Percentiles rank a stretch among this genome's conserved stretches.
phyloP scores from a whole-genome alignment of 1,140 invertebrate species.

The Luehdorfia chinensis region DNA sequence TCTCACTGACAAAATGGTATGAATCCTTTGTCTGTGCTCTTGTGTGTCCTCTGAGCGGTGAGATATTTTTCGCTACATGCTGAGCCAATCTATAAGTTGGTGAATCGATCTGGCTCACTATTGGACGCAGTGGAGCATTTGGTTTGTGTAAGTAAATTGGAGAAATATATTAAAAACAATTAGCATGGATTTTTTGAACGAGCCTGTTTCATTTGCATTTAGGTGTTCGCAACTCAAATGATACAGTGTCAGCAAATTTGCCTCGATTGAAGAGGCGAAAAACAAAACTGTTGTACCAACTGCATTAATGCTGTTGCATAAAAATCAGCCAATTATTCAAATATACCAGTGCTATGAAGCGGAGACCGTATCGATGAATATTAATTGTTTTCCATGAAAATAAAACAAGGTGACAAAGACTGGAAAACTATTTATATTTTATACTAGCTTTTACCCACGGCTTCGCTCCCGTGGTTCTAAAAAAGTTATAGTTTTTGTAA shows the following conservation, averaged over 20 bases:
- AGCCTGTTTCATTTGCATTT: conserved; percentile 14
- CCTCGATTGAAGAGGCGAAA: conserved; percentile 34
- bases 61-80: too few species aligned
- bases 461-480: too few species aligned
- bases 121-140: too few species aligned
- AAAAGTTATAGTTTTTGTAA: background rate
- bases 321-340: conserved; percentile 76
- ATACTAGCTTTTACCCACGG: too few species aligned
- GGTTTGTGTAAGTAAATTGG: too few species aligned
- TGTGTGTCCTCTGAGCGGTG: too few species aligned
- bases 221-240: conserved; percentile 14
- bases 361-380: conserved; percentile 69
- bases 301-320: conserved; percentile 73
- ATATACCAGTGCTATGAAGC: conserved; percentile 53
- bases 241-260: conserved; percentile 19
- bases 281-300: conserved; percentile 61
- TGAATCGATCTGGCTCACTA: too few species aligned
- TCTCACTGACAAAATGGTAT: too few species aligned
- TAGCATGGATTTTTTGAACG: conserved; percentile 14
- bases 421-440: conserved; percentile 5
- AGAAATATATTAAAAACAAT: conserved; percentile 13
- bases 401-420: conserved; percentile 33
- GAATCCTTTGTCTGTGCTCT: too few species aligned
- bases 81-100: too few species aligned
- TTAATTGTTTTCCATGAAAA: conserved; percentile 56